phyloP scores from a whole-genome alignment of 2,888 invertebrate species.

The Microctonus aethiopoides region DNA sequence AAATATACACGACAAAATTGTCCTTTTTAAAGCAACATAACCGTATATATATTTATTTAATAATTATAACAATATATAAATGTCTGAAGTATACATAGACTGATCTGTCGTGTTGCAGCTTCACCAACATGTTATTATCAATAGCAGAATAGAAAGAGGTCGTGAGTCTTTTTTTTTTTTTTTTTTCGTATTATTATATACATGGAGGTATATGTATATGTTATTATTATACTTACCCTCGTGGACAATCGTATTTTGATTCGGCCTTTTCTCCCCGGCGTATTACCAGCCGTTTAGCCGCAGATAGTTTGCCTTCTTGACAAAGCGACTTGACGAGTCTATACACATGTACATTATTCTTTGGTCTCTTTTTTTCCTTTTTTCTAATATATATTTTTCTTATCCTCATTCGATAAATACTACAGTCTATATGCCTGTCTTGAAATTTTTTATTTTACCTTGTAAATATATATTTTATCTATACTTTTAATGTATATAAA shows the following conservation, averaged over 20 bases:
- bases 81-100: too few species aligned
- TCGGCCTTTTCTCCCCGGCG: constrained; percentile 42
- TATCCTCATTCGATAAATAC: constrained; percentile 25
- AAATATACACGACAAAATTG: constrained; percentile 18
- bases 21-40: constrained; percentile 44
- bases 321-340: constrained; percentile 63
- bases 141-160: constrained; percentile 8
- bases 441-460: not conserved
- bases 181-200: constrained; percentile 11
- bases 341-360: constrained; percentile 39
- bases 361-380: constrained; percentile 18
- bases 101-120: constrained; percentile 6
- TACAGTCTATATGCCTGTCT: constrained; percentile 9
- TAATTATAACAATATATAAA: not conserved
- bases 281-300: constrained; percentile 63
- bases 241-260: constrained; percentile 61
- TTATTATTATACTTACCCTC: constrained; percentile 21
- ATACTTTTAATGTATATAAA: constrained; percentile 12
- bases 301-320: constrained; percentile 65
- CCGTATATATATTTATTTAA: not conserved
- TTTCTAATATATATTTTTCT: not conserved
- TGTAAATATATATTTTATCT: constrained; percentile 15
- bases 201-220: too few species aligned
- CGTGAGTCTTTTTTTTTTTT: constrained; percentile 8
- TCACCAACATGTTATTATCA: constrained; percentile 21